Percentiles rank a stretch among this genome's conserved stretches.
These are phyloP conservation scores for Marronus borbonicus DNA, from an alignment of 2,888 invertebrate species.

Conservation along the genomic window DNA sequence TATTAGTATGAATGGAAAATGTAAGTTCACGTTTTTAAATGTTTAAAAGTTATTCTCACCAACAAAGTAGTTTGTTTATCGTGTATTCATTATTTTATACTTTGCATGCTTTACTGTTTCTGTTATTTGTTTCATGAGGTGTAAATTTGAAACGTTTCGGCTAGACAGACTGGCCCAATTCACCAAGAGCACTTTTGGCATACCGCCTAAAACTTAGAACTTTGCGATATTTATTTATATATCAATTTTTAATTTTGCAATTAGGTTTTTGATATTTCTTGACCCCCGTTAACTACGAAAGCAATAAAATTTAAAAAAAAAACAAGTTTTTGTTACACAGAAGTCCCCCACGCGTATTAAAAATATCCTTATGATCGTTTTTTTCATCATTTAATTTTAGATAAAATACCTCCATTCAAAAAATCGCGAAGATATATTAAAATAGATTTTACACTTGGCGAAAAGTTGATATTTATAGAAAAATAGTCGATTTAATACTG, in stretches of 20 bases:
- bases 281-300: neutral
- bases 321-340: neutral
- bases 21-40: slow-evolving; percentile 7
- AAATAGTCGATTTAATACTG: slow-evolving; percentile 19
- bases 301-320: neutral
- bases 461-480: slow-evolving; percentile 37
- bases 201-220: slow-evolving; percentile 1
- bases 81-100: neutral
- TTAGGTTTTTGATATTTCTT: neutral
- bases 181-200: slow-evolving; percentile 40
- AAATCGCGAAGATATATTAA: slow-evolving; percentile 10
- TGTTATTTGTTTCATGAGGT: slow-evolving; percentile 8
- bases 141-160: slow-evolving; percentile 14
- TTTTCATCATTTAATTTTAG: neutral
- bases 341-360: slow-evolving; percentile 9
- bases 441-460: slow-evolving; percentile 28
- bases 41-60: neutral
- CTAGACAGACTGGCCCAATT: slow-evolving; percentile 50
- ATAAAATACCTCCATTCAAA: neutral
- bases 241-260: slow-evolving; percentile 2
- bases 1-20: neutral
- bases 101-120: neutral
- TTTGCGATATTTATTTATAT: slow-evolving; percentile 38
- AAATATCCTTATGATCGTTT: too few species aligned
- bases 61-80: too few species aligned